Base-by-base conservation (phyloP, 1,140 invertebrate species). In the Nomia melanderi region DNA sequence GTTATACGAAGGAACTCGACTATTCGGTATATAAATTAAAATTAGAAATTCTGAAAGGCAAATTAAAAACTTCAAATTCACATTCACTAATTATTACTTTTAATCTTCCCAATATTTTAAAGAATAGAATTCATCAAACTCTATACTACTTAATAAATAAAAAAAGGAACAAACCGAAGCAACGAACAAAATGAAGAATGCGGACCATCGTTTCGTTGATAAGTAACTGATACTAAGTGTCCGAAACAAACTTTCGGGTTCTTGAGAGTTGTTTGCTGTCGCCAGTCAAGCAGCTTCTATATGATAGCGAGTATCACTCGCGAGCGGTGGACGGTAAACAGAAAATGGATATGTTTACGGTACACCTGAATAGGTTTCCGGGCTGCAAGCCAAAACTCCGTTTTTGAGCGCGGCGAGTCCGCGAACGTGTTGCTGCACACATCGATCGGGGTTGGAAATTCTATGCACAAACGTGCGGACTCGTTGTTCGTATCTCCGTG, bases 271-370 rank as follows among this genome's bases (percentile, higher is more conserved):
- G 47, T 50, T 50, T 50, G 41, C 47, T 7, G 20, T 6, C 47
- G 20, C 20, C 6, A n/a, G 47, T n/a, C 4, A n/a, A 44, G 14
- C 4, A 44, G 47, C 4, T n/a, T 50, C 47, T 8, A 7, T n/a
- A 20, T 2, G 47, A 17, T 50, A 17, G 47, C n/a, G n/a, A 7
- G 47, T n/a, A 44, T 64, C 31, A 8, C 17, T 17, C 17, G 3
- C 31, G 25, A 44, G 33, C 39, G n/a, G 39, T 14, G 41, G 12
- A 17, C 41, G 23, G 11, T 3, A 62, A 72, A 64, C 63, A 27
- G 60, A 12, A 73, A 64, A 23, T 53, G 59, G 60, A 73, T 73
- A 64, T 73, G 33, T 73, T 73, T 73, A 39, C 20, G 31, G 44
- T n/a, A 36, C 17, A 47, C 7, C 31, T 29, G 23, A 29, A 53